Conservation (phyloP, 1,140 invertebrate genomes). For the Neodiprion fabricii region DNA sequence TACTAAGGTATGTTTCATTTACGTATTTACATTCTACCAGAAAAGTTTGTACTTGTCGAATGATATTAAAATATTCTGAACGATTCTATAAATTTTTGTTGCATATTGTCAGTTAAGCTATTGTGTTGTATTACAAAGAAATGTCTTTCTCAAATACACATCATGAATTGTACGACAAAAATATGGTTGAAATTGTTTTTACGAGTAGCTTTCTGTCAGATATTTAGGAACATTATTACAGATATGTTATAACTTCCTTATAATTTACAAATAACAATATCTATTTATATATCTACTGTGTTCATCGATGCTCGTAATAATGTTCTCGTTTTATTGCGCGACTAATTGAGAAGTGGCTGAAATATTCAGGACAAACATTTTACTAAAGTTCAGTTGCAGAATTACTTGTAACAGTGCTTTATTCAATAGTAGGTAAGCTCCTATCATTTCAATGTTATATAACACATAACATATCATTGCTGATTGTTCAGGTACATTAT, state of each 20-base stretch:
- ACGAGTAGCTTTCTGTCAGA: too few relatives aligned
- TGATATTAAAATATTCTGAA: not conserved
- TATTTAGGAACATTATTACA: too few relatives aligned
- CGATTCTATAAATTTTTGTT: not conserved
- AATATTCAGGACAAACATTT: conserved; percentile 15
- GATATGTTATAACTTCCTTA: too few relatives aligned
- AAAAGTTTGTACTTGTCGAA: not conserved
- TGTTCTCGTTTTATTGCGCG: conserved; percentile 16
- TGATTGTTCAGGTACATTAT: conserved; percentile 14
- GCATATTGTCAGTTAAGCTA: not conserved
- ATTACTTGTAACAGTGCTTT: not conserved
- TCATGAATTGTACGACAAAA: not conserved
- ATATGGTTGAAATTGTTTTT: not conserved
- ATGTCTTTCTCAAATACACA: not conserved
- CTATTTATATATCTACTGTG: too few relatives aligned
- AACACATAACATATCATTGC: conserved; percentile 3
- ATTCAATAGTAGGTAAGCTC: not conserved
- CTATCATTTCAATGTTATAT: conserved; percentile 9
- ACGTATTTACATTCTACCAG: not conserved
- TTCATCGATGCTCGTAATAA: conserved; percentile 9
- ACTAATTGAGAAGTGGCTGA: not conserved
- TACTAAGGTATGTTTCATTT: not conserved
- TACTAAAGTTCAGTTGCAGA: conserved; percentile 15
- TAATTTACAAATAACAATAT: too few relatives aligned
- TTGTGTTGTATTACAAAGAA: not conserved